Conservation (phyloP, 2,113 vertebrate species). For the Pardalotus punctatus region DNA sequence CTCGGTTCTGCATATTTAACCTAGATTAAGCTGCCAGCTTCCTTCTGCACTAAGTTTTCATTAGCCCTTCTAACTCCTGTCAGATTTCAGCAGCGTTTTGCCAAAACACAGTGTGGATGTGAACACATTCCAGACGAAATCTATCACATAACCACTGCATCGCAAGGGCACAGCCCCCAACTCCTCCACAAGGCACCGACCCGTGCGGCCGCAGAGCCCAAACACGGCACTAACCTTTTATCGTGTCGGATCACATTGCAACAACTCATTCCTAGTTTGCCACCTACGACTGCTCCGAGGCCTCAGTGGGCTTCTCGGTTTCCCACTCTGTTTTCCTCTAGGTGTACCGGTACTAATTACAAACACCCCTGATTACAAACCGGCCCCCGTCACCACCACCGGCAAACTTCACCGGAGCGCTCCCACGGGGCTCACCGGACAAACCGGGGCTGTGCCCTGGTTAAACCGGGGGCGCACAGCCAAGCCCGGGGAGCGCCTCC, state of each 20-base stretch:
- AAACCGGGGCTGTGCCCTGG: background rate
- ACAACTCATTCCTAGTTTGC: background rate
- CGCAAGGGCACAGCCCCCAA: background rate
- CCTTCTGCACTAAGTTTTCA: background rate
- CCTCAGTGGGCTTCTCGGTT: background rate
- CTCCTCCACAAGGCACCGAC: background rate
- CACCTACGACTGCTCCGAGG: background rate
- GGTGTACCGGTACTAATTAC: background rate
- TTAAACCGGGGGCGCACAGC: background rate
- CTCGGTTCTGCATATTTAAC: background rate
- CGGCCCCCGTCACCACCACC: background rate
- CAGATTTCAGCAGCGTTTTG: background rate
- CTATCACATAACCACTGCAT: rapidly evolving
- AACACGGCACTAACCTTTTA: background rate
- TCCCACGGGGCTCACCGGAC: background rate
- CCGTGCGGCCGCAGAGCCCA: background rate
- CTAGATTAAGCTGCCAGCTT: background rate
- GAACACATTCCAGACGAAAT: background rate
- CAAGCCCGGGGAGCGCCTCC: background rate
- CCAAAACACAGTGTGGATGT: rapidly evolving
- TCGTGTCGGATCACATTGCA: background rate
- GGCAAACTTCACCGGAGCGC: background rate
- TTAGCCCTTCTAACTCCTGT: background rate
- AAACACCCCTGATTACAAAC: background rate
- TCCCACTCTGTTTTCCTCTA: background rate